Conservation (phyloP, 2,113 vertebrate species). For the Gobiocypris rarus region DNA sequence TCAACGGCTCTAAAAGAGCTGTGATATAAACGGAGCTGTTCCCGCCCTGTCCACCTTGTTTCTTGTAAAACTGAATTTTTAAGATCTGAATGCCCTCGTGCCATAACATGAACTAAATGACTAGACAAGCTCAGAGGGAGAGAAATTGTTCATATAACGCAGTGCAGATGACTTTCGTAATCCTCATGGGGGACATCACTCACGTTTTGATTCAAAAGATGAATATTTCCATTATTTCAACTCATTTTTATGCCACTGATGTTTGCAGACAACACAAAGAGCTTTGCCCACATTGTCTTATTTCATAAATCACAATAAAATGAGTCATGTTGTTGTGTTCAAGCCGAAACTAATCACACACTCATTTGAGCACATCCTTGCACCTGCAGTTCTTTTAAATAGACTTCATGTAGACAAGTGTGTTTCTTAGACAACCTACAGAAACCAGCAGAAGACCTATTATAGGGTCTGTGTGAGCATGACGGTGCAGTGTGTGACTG, state of each 20-base stretch:
- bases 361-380: conserved; percentile 9
- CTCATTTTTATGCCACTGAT: not conserved
- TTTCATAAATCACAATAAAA: not conserved
- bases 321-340: not conserved
- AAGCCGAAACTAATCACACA: conserved; percentile 34
- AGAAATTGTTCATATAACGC: not conserved
- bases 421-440: conserved; percentile 50
- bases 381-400: conserved; percentile 47
- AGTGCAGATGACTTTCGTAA: too few relatives aligned
- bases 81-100: not conserved
- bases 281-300: not conserved
- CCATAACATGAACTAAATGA: conserved; percentile 14
- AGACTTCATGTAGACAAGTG: conserved; percentile 33
- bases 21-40: too few relatives aligned
- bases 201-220: not conserved
- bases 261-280: not conserved
- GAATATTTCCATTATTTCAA: not conserved
- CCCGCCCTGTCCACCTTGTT: too few relatives aligned
- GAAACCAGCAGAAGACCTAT: conserved; percentile 59
- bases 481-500: not conserved
- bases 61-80: too few relatives aligned
- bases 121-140: not conserved
- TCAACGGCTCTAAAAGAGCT: too few relatives aligned
- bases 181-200: not conserved
- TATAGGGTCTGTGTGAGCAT: not conserved